phyloP scores from a whole-genome alignment of 2,888 invertebrate genomes.

The Sericinus montela region DNA sequence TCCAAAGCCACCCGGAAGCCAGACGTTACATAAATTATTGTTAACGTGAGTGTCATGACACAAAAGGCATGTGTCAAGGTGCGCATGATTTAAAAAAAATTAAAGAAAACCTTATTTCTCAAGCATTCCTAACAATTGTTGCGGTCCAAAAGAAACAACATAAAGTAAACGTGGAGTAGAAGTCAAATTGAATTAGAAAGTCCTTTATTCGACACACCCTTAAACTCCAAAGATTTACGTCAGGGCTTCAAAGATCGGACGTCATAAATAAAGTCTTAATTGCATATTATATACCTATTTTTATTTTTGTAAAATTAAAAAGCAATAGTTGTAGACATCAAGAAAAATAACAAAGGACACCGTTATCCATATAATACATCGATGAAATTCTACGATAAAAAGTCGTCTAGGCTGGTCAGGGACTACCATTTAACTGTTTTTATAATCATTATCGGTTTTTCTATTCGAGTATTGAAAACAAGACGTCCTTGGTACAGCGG shows the following conservation, averaged over 20 bases:
- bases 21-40: background rate
- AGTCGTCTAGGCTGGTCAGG: constrained; percentile 7
- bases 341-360: no score
- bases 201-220: constrained; percentile 46
- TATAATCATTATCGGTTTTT: constrained; percentile 53
- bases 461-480: background rate
- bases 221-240: constrained; percentile 51
- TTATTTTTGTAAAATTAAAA: background rate
- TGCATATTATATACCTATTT: background rate
- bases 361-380: no score
- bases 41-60: constrained; percentile 25
- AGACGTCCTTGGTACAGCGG: constrained; percentile 37
- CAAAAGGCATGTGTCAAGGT: constrained; percentile 32
- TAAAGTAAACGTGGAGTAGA: constrained; percentile 36
- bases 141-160: no score
- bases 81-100: background rate
- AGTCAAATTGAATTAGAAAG: constrained; percentile 56
- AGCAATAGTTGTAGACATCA: no score
- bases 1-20: background rate
- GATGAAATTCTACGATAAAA: no score
- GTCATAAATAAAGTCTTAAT: constrained; percentile 6
- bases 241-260: constrained; percentile 38
- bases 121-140: no score
- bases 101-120: no score
- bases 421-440: constrained; percentile 48